phyloP scores from a whole-genome alignment of 2,113 vertebrate species.

The Psammodynastes pulverulentus region DNA sequence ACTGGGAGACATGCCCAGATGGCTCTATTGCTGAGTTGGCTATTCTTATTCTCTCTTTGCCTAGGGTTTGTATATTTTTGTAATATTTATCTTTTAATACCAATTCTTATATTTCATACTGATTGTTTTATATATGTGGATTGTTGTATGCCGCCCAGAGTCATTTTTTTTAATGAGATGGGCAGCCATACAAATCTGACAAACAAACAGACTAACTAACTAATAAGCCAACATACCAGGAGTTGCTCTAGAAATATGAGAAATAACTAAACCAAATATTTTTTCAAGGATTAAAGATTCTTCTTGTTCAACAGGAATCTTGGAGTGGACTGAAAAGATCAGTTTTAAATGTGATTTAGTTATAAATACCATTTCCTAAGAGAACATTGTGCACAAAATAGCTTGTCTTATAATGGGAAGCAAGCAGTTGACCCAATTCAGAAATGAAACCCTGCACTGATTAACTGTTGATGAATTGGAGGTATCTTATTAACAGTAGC shows the following conservation, averaged over 20 bases:
- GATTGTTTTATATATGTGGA: background rate
- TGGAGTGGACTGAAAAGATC: background rate
- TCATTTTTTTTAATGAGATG: background rate
- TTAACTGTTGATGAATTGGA: constrained; percentile 5
- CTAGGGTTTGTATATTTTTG: background rate
- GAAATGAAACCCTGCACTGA: background rate
- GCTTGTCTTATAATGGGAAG: background rate
- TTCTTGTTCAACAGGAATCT: background rate
- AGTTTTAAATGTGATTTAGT: background rate
- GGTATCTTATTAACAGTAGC: background rate
- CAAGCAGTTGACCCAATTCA: constrained; percentile 15
- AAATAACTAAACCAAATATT: background rate
- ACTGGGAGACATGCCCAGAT: background rate
- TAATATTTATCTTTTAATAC: background rate
- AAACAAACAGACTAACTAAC: background rate
- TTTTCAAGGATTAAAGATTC: background rate
- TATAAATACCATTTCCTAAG: constrained; percentile 8
- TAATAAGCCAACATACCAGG: background rate
- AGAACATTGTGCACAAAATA: background rate
- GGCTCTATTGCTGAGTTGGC: background rate
- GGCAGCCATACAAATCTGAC: background rate
- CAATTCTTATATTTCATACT: background rate
- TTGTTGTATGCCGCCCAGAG: background rate
- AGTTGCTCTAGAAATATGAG: background rate
- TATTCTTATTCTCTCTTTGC: background rate